Conservation (phyloP, 2,888 invertebrate species). For the Leptinotarsa haldemani region DNA sequence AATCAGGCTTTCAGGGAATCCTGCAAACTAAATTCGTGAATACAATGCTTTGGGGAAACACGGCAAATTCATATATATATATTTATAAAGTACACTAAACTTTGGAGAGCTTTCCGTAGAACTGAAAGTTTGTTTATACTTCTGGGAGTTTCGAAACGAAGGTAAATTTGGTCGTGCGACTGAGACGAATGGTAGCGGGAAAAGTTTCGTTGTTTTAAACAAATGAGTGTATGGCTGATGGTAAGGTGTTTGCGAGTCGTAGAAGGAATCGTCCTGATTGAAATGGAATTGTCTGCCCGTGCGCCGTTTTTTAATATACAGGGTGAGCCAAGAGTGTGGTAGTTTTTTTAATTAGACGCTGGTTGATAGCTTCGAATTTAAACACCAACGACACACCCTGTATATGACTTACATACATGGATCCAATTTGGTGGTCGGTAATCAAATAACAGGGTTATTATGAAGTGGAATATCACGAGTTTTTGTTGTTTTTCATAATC, state of each 20-base stretch:
- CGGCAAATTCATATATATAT: neutral
- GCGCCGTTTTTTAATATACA: neutral
- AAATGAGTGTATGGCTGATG: neutral
- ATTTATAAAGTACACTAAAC: conserved; percentile 1
- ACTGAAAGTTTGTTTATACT: conserved; percentile 4
- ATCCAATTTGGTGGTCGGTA: too few species aligned
- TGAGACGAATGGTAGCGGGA: neutral
- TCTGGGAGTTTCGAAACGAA: neutral
- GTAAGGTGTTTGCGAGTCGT: neutral
- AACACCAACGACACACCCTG: too few species aligned
- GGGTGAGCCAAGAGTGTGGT: neutral
- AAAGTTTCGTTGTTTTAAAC: neutral
- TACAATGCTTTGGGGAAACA: neutral
- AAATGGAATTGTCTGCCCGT: neutral
- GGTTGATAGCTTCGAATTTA: too few species aligned
- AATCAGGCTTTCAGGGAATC: conserved; percentile 2
- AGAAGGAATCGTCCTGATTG: neutral
- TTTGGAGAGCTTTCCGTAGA: conserved; percentile 6
- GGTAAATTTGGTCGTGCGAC: neutral
- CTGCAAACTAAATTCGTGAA: neutral
- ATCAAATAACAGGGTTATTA: too few species aligned
- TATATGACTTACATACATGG: too few species aligned
- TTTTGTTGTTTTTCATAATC: too few species aligned
- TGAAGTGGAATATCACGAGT: too few species aligned
- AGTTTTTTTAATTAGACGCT: too few species aligned